Percentiles rank a stretch among this genome's conserved stretches.
Conservation (phyloP, 2,113 vertebrate genomes). For the Leucoraja erinaceus region DNA sequence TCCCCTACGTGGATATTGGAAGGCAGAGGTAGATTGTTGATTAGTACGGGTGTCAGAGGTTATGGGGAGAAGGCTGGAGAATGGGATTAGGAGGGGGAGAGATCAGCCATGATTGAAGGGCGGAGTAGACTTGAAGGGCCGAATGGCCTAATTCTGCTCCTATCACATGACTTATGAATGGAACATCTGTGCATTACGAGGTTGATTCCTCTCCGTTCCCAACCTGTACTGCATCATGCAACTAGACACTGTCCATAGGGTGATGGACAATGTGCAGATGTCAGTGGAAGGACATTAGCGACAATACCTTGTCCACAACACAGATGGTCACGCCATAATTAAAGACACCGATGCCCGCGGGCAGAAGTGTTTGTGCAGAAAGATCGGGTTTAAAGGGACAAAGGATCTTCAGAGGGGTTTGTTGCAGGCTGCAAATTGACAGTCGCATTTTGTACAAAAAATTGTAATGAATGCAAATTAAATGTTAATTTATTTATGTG, state of each 20-base stretch:
- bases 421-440: conserved; percentile 20
- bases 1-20: too few relatives aligned
- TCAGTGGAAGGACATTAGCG: background rate
- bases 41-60: too few relatives aligned
- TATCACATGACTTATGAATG: background rate
- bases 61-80: too few relatives aligned
- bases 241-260: background rate
- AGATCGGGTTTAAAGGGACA: conserved; percentile 1
- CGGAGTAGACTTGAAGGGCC: too few relatives aligned
- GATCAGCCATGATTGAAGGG: too few relatives aligned
- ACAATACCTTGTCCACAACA: background rate
- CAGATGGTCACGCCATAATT: background rate
- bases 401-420: background rate
- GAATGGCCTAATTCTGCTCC: too few relatives aligned
- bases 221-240: background rate
- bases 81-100: too few relatives aligned
- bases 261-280: too few relatives aligned
- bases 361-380: background rate
- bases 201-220: background rate
- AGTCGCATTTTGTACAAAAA: background rate
- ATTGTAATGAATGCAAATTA: conserved; percentile 26
- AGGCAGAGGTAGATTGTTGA: too few relatives aligned
- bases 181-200: background rate
- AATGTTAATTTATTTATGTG: conserved; percentile 34
- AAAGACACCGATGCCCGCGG: background rate